phyloP scores from a whole-genome alignment of 1,140 invertebrate species.

The Holotrichia oblita region DNA sequence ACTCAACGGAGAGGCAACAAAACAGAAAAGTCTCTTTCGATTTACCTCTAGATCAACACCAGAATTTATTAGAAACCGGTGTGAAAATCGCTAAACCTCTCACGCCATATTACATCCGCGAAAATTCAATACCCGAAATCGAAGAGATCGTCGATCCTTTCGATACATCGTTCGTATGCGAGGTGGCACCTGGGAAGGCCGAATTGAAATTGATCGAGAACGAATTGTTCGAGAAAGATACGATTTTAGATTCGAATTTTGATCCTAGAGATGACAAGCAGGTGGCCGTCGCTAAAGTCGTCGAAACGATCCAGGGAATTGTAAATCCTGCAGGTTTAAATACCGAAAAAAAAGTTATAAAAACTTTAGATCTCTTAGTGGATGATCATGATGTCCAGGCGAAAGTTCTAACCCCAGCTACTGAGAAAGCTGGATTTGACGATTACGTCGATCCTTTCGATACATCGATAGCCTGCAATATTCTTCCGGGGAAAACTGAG shows the following conservation, averaged over 20 bases:
- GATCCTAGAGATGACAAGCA: constrained; percentile 62
- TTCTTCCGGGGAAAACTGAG: constrained; percentile 80
- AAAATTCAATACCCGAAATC: constrained; percentile 67
- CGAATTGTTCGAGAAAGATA: constrained; percentile 72
- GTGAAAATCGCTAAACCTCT: constrained; percentile 71
- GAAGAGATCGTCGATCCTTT: constrained; percentile 71
- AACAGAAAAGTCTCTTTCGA: constrained; percentile 72
- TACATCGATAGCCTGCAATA: constrained; percentile 79
- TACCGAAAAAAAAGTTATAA: constrained; percentile 49
- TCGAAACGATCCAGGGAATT: constrained; percentile 53
- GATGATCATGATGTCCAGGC: constrained; percentile 65
- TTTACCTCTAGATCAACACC: constrained; percentile 63
- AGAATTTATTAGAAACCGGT: constrained; percentile 63
- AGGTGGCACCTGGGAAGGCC: constrained; percentile 67
- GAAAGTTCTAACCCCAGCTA: constrained; percentile 68
- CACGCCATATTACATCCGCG: constrained; percentile 79
- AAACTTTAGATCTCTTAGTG: constrained; percentile 66
- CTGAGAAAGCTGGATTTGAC: constrained; percentile 58
- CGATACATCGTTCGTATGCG: constrained; percentile 71
- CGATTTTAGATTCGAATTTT: constrained; percentile 70
- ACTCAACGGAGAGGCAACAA: constrained; percentile 44
- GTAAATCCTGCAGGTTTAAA: constrained; percentile 42
- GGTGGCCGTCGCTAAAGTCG: constrained; percentile 58
- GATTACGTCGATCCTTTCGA: constrained; percentile 81
- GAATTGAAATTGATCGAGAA: constrained; percentile 71